Evolutionary conservation across 2,888 invertebrate genomes (phyloP), one percentile per base, ranked within the genome.

Genomic region (Apoda limacodes): DNA sequence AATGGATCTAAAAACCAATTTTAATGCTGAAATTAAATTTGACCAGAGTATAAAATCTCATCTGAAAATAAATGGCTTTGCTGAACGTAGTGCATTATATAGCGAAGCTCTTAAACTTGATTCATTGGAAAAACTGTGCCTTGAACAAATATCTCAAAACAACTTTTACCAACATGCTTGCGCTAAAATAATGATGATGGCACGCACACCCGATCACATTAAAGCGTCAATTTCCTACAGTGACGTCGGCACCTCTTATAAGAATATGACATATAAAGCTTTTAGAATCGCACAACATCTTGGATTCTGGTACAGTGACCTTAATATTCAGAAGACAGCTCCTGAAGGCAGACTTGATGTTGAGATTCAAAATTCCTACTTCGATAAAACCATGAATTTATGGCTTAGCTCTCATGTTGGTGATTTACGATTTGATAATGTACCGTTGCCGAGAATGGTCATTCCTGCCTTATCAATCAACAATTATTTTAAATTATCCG

Each of bases 161-260:
- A 83, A 87, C 55, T 63, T 78, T 39, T 82, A 83, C 52, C 75
- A 84, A 33, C 60, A 69, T 3, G 78, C 81, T 33, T 88, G 88
- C 54, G 80, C 83, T 34, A 74, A 84, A 38, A 75, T 83, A 48
- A 83, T 83, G 5, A 52, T 75, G 12, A 57, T 61, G 36, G 83
- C 86, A 3, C 81, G 83, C 40, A 59, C 82, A 20, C 65, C 85
- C 26, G 84, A 89, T 46, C 59, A 68, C 29, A 51, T 83, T 10
- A 65, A 76, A 26, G 48, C 84, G 2, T 55, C 75, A 9, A 49
- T 85, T 2, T 61, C 78, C 5, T 82, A 82, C 58, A 70, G 84
- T 25, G 80, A 85, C 29, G 42, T 85, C 3, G 76, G 76, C 30
- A 50, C 65, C 2, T 43, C 52, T n/a, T 42, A 70, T 24, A 69